These are phyloP conservation scores for Schizothorax lantsangensis DNA, from an alignment of 2,797 vertebrate species.

Conservation along the genomic window DNA sequence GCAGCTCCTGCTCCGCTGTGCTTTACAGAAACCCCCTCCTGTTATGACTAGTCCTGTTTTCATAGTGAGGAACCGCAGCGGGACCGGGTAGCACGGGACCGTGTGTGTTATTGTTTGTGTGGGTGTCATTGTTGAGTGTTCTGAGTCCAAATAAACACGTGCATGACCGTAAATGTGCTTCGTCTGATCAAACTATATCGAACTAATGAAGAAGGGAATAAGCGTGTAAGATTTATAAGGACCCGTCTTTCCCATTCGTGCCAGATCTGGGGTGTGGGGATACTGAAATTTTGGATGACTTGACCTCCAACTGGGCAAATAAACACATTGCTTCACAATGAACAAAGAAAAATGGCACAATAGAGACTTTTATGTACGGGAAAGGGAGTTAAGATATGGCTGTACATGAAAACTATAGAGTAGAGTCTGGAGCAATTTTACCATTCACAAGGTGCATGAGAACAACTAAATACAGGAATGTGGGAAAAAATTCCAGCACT, in stretches of 20 bases:
- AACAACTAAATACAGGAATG: too few species aligned
- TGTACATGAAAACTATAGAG: neutral
- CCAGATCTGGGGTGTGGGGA: slow-evolving; percentile 1
- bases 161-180: slow-evolving; percentile 33
- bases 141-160: slow-evolving; percentile 59
- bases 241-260: neutral
- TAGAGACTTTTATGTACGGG: slow-evolving; percentile 25
- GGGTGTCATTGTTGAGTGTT: slow-evolving; percentile 55
- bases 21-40: slow-evolving; percentile 42
- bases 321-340: slow-evolving; percentile 52
- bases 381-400: neutral
- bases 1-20: slow-evolving; percentile 51
- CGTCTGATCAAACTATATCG: slow-evolving; percentile 1
- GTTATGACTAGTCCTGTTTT: slow-evolving; percentile 57
- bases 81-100: slow-evolving; percentile 10
- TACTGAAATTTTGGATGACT: slow-evolving; percentile 19
- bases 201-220: neutral
- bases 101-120: slow-evolving; percentile 31
- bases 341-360: slow-evolving; percentile 46
- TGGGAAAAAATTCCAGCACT: too few species aligned
- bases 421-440: too few species aligned
- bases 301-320: slow-evolving; percentile 36
- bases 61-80: slow-evolving; percentile 20
- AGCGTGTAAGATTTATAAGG: neutral
- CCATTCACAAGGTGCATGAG: too few species aligned